Base-by-base conservation (phyloP, 2,888 invertebrate genomes). In the Ophion obscuratus region DNA sequence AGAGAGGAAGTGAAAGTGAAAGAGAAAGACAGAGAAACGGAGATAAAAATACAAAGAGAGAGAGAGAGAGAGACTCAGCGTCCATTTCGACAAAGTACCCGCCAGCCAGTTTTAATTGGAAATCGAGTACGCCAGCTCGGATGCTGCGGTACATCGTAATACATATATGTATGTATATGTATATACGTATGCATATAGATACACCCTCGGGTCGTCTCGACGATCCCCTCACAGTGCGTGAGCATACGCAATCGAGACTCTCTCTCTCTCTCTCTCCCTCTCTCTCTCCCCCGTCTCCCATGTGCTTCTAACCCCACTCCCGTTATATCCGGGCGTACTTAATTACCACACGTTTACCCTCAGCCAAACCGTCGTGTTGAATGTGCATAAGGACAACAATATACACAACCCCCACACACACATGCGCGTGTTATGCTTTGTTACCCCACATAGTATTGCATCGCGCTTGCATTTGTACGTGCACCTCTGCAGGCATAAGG, bases 81-180 rank as follows among this genome's bases (percentile, higher is more conserved):
- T 61, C 83, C 81, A 74, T 77, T 86, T 81, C 74, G 66, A 83
- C 77, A 62, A 76, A 86, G 85, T 77, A 86, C 83, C 83, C 75
- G 73, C 79, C 80, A 83, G 86, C 77, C 74, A 78, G 86, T 86
- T 86, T 86, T 86, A 86, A 86, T 86, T 86, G 83, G 83, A 86
- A 86, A 86, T 83, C 86, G 83, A 86, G 83, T 80, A 77, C 61
- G 83, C 85, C 44, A 36, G 64, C 70, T 85, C 79, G 79, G 76
- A 76, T 80, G 80, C 44, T 73, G 47, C 62, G 64, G 68, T 47
- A 24, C 53, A 53, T 66, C 44, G 79, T 57, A 40, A 36, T 78
- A 67, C 31, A 27, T 53, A 7, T 27, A 74, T 40, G n/a, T 9
- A 47, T 36, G 17, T 57, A 47, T 27, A 79, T 53, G 40, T 53